Evolutionary conservation across 2,113 vertebrate species (phyloP).

Genomic region (Austrofundulus limnaeus): DNA sequence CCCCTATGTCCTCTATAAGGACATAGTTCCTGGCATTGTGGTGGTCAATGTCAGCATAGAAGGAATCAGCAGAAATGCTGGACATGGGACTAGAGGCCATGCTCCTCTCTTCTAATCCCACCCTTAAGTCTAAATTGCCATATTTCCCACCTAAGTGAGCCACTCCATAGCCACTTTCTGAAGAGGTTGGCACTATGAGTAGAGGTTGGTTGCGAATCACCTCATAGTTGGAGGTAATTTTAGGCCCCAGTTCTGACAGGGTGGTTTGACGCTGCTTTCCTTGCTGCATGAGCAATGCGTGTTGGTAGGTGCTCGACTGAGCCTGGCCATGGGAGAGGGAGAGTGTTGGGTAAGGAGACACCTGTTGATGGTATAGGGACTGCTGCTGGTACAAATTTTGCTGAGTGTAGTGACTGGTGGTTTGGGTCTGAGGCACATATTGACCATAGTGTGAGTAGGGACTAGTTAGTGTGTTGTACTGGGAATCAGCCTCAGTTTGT

Average conservation of each 20-base stretch:
- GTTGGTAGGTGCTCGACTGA: slow-evolving; percentile 87
- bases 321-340: slow-evolving; percentile 81
- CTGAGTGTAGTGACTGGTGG: slow-evolving; percentile 90
- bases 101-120: slow-evolving; percentile 93
- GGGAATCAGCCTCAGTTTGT: slow-evolving; percentile 92
- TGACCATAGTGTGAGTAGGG: slow-evolving; percentile 91
- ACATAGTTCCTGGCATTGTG: slow-evolving; percentile 92
- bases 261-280: slow-evolving; percentile 88
- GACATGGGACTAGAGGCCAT: slow-evolving; percentile 97
- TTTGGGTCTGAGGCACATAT: slow-evolving; percentile 91
- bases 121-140: slow-evolving; percentile 89
- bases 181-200: slow-evolving; percentile 91
- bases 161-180: slow-evolving; percentile 87
- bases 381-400: slow-evolving; percentile 91
- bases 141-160: slow-evolving; percentile 92
- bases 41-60: slow-evolving; percentile 96
- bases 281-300: slow-evolving; percentile 90
- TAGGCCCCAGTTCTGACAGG: slow-evolving; percentile 89
- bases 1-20: slow-evolving; percentile 95
- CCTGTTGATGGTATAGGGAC: slow-evolving; percentile 91
- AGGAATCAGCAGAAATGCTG: slow-evolving; percentile 95
- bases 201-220: slow-evolving; percentile 93
- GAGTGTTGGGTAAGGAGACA: slow-evolving; percentile 90
- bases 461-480: slow-evolving; percentile 89
- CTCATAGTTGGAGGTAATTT: slow-evolving; percentile 94